Evolutionary conservation across 30 jellyfish, hydroid and myxozoan species (phyloP).

Genomic region (Hydra vulgaris): DNA sequence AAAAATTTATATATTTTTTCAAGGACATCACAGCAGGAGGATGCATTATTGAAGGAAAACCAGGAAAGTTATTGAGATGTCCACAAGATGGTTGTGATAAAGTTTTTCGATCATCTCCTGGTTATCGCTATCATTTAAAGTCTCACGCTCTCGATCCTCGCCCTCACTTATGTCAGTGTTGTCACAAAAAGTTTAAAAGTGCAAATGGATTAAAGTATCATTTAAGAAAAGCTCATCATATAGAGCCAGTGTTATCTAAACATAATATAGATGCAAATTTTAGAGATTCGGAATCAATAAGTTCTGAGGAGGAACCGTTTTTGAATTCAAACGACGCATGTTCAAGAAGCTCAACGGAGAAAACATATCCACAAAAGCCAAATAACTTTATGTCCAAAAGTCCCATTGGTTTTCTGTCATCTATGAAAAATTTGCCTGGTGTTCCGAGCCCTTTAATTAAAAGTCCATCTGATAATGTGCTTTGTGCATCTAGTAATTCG

Average conservation of each 20-base stretch:
- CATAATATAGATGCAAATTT: conserved; percentile 25
- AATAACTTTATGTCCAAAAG: conserved; percentile 4
- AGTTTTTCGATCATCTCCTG: conserved; percentile 91
- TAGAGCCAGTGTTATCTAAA: conserved; percentile 84
- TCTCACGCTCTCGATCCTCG: conserved; percentile 90
- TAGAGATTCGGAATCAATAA: conserved; percentile 11
- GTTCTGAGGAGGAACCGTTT: conserved; percentile 35
- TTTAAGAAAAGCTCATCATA: conserved; percentile 70
- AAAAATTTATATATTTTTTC: too few relatives aligned
- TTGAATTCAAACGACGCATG: conserved; percentile 1
- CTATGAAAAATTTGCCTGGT: conserved; percentile 23
- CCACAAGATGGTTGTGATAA: conserved; percentile 93
- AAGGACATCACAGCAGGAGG: background rate
- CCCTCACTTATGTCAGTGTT: conserved; percentile 80
- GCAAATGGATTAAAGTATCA: conserved; percentile 94
- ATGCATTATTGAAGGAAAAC: conserved; percentile 41
- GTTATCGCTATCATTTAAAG: conserved; percentile 83
- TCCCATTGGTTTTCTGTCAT: conserved; percentile 10
- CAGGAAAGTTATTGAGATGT: conserved; percentile 64
- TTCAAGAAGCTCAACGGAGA: background rate
- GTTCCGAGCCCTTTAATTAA: conserved; percentile 29
- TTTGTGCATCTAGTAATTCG: conserved; percentile 17
- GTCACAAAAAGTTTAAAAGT: conserved; percentile 90
- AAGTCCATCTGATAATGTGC: conserved; percentile 22
- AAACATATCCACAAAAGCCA: background rate